Evolutionary conservation across 1,140 invertebrate genomes (phyloP), one percentile per base, ranked within the genome.

Genomic region (Littorina saxatilis): DNA sequence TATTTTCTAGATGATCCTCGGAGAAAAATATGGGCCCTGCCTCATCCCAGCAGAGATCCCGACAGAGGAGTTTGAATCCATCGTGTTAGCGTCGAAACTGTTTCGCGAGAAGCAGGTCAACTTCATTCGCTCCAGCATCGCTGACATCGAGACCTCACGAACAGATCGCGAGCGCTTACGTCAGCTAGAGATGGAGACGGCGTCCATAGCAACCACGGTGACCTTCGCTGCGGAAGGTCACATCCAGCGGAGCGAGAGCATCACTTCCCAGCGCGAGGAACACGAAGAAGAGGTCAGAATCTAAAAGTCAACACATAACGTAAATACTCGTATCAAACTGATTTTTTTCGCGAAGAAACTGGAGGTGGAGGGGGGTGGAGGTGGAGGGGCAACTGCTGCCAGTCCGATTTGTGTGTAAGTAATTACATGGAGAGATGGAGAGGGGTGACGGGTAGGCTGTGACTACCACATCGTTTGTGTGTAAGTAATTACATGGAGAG

Each of bases 11-110:
- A 96, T 98, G 35, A 98, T 99, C 89, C 93, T 99, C 1, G 98
- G 98, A 0, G 98, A 99, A 93, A 99, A 99, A 91, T 99, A 99
- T 91, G 98, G 98, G 3, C 98, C 99, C 88, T 94, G 97, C n/a
- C 96, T 98, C 17, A 97, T 99, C 84, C 98, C 98, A 15, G 97
- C 97, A 0, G 97, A 97, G 88, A 97, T 92, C 37, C 86, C 88
- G 7, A 83, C 84, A 9, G 97, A 96, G 0, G 98, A 99, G 88
- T 93, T 99, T 63, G 96, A 96, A 82, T 93, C 96, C 93, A 93
- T 99, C 23, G 94, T 96, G 39, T 95, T 96, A 70, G 96, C 96
- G 80, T 91, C 98, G 9, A 94, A 95, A 39, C 13, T 55, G 23
- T 77, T 83, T 50, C 70, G 79, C 27, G 75, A 89, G 63, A 72